Percentiles rank a stretch among this genome's conserved stretches.
Evolutionary conservation across 2,113 vertebrate genomes (phyloP).

Genomic region (Otis tarda): DNA sequence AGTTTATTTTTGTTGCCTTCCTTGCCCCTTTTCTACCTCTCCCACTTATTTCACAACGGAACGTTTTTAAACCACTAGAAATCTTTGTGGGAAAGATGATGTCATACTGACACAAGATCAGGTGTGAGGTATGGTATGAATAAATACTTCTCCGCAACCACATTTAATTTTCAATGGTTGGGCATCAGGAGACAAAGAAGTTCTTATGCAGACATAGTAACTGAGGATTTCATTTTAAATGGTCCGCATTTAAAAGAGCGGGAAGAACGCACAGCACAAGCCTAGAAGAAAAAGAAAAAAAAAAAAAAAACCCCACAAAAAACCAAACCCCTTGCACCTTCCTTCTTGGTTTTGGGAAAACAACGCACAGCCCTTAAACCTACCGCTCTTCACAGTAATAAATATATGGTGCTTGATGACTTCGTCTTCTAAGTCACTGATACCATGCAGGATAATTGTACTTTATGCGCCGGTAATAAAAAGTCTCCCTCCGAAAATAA

Average conservation of each 20-base stretch:
- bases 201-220: conserved; percentile 71
- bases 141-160: conserved; percentile 70
- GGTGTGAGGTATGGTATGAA: conserved; percentile 70
- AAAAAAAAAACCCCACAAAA: neutral
- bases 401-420: conserved; percentile 12
- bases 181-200: conserved; percentile 68
- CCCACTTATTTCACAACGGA: conserved; percentile 56
- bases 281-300: neutral
- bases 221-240: conserved; percentile 66
- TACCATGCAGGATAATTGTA: conserved; percentile 42
- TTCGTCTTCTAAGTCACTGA: conserved; percentile 61
- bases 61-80: conserved; percentile 63
- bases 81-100: conserved; percentile 63
- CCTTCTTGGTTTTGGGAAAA: conserved; percentile 37
- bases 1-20: conserved; percentile 52
- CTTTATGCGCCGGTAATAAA: conserved; percentile 54
- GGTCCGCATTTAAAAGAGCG: conserved; percentile 49
- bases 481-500: conserved; percentile 56
- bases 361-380: conserved; percentile 33
- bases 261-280: conserved; percentile 22
- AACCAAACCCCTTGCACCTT: neutral
- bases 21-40: conserved; percentile 21
- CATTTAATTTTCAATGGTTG: conserved; percentile 69
- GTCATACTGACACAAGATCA: conserved; percentile 71
- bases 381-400: conserved; percentile 52